Conservation (phyloP, 2,797 vertebrate genomes). For the Peromyscus attwateri region DNA sequence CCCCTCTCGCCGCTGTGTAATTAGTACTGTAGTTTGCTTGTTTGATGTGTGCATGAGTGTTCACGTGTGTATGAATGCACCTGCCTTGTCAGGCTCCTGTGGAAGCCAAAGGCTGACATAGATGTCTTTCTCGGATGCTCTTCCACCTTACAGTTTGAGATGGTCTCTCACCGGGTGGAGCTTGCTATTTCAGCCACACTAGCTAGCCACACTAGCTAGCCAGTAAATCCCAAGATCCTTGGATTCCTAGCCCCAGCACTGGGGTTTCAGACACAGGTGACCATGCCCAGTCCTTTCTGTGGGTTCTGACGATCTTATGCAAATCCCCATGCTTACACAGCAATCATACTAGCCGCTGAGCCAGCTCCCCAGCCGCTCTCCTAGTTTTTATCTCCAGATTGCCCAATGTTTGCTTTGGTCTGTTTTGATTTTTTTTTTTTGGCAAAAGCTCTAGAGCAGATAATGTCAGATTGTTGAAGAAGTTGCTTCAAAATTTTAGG, state of each 20-base stretch:
- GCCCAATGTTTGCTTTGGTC: not conserved
- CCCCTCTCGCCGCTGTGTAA: not conserved
- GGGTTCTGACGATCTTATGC: not conserved
- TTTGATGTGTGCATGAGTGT: not conserved
- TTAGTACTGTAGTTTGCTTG: not conserved
- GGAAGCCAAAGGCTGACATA: not conserved
- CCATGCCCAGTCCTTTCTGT: not conserved
- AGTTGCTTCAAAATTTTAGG: constrained; percentile 21
- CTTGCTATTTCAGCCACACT: not conserved
- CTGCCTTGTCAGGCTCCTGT: not conserved
- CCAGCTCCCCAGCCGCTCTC: not conserved
- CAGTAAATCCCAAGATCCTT: not conserved
- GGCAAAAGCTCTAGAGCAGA: not conserved
- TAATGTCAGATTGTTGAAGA: not conserved
- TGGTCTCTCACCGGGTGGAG: not conserved
- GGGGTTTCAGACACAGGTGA: not conserved
- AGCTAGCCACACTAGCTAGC: not conserved
- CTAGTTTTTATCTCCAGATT: not conserved
- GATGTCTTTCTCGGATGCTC: not conserved
- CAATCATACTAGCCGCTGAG: not conserved
- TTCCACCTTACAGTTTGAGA: not conserved
- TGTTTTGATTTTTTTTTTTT: constrained; percentile 5
- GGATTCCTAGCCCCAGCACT: not conserved
- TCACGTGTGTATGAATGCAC: not conserved
- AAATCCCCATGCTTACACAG: not conserved